Base-by-base conservation (phyloP, 2,113 vertebrate species). In the Argyrosomus japonicus region DNA sequence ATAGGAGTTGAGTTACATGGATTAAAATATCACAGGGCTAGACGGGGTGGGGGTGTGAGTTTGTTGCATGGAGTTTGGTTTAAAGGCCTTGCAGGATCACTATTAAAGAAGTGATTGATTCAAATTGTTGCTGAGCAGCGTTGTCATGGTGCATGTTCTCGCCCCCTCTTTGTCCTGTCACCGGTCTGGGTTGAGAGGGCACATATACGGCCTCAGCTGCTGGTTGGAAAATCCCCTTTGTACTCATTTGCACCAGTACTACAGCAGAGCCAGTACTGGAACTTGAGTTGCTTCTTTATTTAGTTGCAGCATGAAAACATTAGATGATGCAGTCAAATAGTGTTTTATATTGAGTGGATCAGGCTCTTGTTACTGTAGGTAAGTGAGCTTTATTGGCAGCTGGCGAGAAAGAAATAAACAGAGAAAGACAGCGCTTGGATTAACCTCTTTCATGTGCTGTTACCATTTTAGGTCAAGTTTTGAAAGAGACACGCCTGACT, bases 391-490 rank as follows among this genome's bases (percentile, higher is more conserved):
- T 75, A 75, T 71, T 89, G 87, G 87, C 88, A 88, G 75, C 75
- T 36, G 47, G 36, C 61, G 64, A 63, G 72, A 85, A 69, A 79
- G 74, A 87, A 88, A 91, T 85, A 93, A 93, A 93, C 83, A 82
- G 64, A 85, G 69, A 84, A 84, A 79, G 85, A 79, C 81, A 78
- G 77, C 11, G 1, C 75, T 79, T 68, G 47, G 81, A 75, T 68
- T 77, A 3, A 40, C 74, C 63, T 85, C 81, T 86, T 84, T 86
- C 57, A 54, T 79, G 77, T 61, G 83, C 71, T 81, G 47, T 93
- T 92, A 92, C 91, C 93, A 91, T 94, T 93, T 94, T 93, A 88
- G 93, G 93, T 87, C 83, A 91, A 17, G 86, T 68, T 89, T 89
- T 71, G 72, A 79, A 87, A 48, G 87, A 68, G 86, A 84, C 63